Evolutionary conservation across 1,140 invertebrate genomes (phyloP).

Genomic region (Idris sp.): DNA sequence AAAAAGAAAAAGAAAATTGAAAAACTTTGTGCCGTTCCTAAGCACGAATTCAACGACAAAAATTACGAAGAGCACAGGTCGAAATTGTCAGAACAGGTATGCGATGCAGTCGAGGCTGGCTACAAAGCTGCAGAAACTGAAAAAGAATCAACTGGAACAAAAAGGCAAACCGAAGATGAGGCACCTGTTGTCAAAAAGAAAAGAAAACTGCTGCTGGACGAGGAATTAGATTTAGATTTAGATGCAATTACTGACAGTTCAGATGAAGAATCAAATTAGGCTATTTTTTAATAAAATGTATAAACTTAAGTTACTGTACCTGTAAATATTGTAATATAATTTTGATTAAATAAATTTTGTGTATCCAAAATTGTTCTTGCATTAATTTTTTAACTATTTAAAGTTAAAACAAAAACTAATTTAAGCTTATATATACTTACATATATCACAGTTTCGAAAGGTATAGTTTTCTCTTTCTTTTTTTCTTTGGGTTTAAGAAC

Average conservation of each 20-base stretch:
- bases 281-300: too few species aligned
- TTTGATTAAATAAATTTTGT: too few species aligned
- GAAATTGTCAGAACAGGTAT: constrained; percentile 86
- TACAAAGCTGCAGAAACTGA: constrained; percentile 76
- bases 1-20: constrained; percentile 89
- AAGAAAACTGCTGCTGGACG: constrained; percentile 69
- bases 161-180: constrained; percentile 74
- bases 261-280: constrained; percentile 33
- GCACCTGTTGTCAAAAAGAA: constrained; percentile 53
- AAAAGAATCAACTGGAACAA: constrained; percentile 62
- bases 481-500: too few species aligned
- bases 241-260: constrained; percentile 66
- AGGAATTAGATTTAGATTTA: constrained; percentile 72
- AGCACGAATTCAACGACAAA: constrained; percentile 89
- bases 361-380: too few species aligned
- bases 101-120: constrained; percentile 90
- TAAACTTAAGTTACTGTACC: too few species aligned
- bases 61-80: constrained; percentile 88
- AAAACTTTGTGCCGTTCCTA: constrained; percentile 85
- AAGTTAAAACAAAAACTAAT: too few species aligned
- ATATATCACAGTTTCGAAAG: too few species aligned
- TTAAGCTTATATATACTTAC: too few species aligned
- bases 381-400: too few species aligned
- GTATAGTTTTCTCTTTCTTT: too few species aligned
- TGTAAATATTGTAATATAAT: too few species aligned